These are phyloP conservation scores for Napeogenes sylphis DNA, from an alignment of 2,888 invertebrate species.

Conservation along the genomic window DNA sequence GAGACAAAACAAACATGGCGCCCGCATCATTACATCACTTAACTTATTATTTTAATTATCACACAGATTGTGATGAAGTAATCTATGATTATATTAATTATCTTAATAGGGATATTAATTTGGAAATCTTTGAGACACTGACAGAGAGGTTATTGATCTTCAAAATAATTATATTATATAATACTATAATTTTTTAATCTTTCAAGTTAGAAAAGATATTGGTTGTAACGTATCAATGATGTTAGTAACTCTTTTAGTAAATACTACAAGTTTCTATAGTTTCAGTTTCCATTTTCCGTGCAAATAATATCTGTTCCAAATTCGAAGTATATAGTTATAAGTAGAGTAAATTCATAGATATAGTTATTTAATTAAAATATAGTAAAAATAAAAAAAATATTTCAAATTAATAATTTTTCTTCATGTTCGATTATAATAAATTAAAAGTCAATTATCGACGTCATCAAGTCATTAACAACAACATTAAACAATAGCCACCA, in stretches of 20 bases:
- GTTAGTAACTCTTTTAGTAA: too few relatives aligned
- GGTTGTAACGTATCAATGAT: too few relatives aligned
- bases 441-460: neutral
- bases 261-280: too few relatives aligned
- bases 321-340: too few relatives aligned
- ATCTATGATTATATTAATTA: conserved; percentile 47
- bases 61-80: conserved; percentile 70
- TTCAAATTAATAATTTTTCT: neutral
- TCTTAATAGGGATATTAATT: conserved; percentile 26
- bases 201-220: too few relatives aligned
- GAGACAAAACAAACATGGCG: conserved; percentile 40
- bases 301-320: too few relatives aligned
- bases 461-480: conserved; percentile 31
- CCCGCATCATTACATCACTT: conserved; percentile 75
- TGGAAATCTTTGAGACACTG: neutral
- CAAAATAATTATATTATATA: neutral
- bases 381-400: too few relatives aligned
- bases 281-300: too few relatives aligned
- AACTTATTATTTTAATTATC: conserved; percentile 72
- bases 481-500: conserved; percentile 58
- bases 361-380: too few relatives aligned
- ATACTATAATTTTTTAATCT: too few relatives aligned
- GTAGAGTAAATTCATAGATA: too few relatives aligned
- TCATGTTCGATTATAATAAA: neutral
- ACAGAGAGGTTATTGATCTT: neutral